Percentiles rank a stretch among this genome's conserved stretches.
Evolutionary conservation across 2,888 invertebrate species (phyloP).

Genomic region (Allacma fusca): DNA sequence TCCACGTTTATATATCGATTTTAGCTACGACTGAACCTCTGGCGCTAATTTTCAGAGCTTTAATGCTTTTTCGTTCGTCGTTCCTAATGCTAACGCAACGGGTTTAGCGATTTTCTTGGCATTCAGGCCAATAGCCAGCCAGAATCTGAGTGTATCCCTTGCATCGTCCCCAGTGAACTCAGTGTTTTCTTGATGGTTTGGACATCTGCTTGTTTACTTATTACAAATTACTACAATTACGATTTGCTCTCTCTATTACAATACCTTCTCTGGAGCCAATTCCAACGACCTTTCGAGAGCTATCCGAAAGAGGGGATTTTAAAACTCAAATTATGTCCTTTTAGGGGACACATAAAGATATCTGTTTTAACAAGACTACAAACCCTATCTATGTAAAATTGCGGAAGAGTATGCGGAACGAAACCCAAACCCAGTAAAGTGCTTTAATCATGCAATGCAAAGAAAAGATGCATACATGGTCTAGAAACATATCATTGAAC

Average conservation of each 20-base stretch:
- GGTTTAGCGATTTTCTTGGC: neutral
- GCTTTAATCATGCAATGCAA: neutral
- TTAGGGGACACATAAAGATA: neutral
- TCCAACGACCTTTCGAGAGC: conserved; percentile 16
- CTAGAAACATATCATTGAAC: neutral
- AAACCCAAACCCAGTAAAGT: neutral
- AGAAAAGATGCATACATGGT: conserved; percentile 3
- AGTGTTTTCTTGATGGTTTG: neutral
- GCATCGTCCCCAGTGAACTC: neutral
- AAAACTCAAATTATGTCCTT: conserved; percentile 16
- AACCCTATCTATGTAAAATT: conserved; percentile 18
- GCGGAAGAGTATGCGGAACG: neutral
- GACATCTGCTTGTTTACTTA: neutral
- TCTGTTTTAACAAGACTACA: conserved; percentile 14
- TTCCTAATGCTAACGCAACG: too few species aligned
- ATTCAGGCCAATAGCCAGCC: neutral
- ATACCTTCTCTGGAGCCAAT: neutral
- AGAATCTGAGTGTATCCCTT: neutral
- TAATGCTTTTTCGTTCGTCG: too few species aligned
- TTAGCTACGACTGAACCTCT: too few species aligned
- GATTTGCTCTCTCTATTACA: conserved; percentile 12
- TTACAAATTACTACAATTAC: conserved; percentile 24
- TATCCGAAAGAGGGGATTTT: neutral
- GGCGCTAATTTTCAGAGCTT: too few species aligned
- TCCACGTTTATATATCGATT: neutral